These are phyloP conservation scores for Cichladusa arquata DNA, from an alignment of 2,113 vertebrate genomes.

Conservation along the genomic window DNA sequence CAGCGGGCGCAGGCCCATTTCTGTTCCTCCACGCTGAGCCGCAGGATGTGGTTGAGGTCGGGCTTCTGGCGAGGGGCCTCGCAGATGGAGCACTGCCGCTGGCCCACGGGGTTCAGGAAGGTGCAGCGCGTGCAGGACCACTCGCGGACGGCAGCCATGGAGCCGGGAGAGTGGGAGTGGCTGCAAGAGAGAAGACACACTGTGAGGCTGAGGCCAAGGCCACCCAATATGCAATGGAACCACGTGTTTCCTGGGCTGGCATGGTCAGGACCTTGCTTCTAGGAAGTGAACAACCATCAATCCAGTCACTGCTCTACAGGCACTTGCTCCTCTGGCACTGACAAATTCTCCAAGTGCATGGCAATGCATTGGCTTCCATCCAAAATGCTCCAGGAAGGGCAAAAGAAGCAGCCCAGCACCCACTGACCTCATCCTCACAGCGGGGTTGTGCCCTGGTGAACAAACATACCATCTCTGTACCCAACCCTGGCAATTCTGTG, in stretches of 20 bases:
- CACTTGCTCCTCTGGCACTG: neutral
- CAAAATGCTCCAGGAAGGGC: neutral
- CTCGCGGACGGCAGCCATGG: constrained; percentile 90
- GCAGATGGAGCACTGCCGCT: constrained; percentile 95
- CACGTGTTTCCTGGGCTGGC: neutral
- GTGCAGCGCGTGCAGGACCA: constrained; percentile 98
- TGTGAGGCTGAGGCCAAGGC: neutral
- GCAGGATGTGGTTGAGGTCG: constrained; percentile 93
- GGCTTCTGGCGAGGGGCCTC: constrained; percentile 96
- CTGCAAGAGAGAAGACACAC: constrained; percentile 69
- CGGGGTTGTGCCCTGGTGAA: accelerated
- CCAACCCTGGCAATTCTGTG: neutral
- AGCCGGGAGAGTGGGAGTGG: constrained; percentile 88
- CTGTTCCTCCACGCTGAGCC: constrained; percentile 90
- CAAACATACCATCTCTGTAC: accelerated
- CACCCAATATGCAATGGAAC: accelerated
- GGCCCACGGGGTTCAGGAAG: constrained; percentile 87
- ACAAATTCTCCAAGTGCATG: neutral
- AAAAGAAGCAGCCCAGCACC: neutral
- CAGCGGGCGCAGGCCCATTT: constrained; percentile 94
- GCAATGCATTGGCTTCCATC: neutral
- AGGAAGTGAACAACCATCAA: neutral
- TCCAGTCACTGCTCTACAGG: neutral
- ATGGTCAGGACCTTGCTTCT: neutral
- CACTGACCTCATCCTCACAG: accelerated